A percentile compares a stretch with the other conserved stretches of the same genome.
Conservation (phyloP, 2,797 vertebrate species). For the Perodicticus potto region DNA sequence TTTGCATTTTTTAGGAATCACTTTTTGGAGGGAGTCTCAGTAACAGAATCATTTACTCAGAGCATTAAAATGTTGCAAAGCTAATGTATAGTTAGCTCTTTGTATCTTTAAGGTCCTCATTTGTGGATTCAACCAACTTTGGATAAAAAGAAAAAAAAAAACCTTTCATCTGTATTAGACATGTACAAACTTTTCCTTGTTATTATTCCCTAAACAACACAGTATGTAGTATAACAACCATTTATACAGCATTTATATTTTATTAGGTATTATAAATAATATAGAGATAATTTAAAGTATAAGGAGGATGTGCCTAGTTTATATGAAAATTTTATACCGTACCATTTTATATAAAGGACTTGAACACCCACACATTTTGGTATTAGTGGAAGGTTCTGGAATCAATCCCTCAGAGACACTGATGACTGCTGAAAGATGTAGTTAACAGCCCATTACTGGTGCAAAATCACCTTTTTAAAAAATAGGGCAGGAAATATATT, state of each 20-base stretch:
- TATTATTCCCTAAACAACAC: background rate
- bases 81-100: background rate
- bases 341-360: background rate
- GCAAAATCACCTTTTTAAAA: slow-evolving; percentile 69
- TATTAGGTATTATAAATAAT: background rate
- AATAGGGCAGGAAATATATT: slow-evolving; percentile 71
- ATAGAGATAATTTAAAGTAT: background rate
- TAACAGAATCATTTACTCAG: slow-evolving; percentile 60
- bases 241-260: background rate
- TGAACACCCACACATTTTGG: background rate
- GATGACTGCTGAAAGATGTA: background rate
- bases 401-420: background rate
- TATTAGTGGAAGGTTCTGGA: background rate
- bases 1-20: background rate
- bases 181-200: background rate
- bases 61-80: slow-evolving; percentile 56
- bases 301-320: background rate
- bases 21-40: slow-evolving; percentile 37
- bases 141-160: background rate
- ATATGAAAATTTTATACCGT: background rate
- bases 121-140: background rate
- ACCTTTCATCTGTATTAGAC: background rate
- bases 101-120: background rate
- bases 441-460: background rate
- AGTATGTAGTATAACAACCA: background rate